These are phyloP conservation scores for Heliconius charithonia DNA, from an alignment of 2,888 invertebrate genomes.

Conservation along the genomic window DNA sequence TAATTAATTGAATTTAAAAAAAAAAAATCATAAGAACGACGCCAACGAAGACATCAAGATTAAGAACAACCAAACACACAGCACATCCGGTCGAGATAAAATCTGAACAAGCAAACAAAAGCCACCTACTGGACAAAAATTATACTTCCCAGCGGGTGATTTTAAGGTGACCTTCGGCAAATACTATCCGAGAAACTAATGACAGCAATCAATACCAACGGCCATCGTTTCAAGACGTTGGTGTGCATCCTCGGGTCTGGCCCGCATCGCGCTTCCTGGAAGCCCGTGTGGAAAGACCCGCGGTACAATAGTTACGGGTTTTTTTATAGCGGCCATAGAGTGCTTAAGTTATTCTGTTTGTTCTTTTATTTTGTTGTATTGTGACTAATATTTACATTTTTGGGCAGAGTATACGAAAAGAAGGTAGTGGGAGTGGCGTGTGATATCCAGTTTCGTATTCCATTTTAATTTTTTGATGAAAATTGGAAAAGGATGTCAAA, in stretches of 20 bases:
- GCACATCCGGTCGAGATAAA: neutral
- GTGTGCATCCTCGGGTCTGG: slow-evolving; percentile 55
- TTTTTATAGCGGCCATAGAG: slow-evolving; percentile 9
- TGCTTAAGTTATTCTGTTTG: neutral
- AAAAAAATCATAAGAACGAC: neutral
- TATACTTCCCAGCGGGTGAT: slow-evolving; percentile 8
- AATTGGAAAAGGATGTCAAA: too few relatives aligned
- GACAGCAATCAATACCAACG: slow-evolving; percentile 41
- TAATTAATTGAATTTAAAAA: too few relatives aligned
- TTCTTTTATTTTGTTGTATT: neutral
- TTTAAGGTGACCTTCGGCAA: neutral
- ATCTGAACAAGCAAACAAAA: slow-evolving; percentile 1
- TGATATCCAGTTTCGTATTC: too few relatives aligned
- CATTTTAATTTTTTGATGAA: too few relatives aligned
- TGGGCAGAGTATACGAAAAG: neutral
- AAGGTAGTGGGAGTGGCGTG: neutral
- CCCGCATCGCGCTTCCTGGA: slow-evolving; percentile 75
- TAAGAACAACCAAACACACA: neutral
- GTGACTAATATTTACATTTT: neutral
- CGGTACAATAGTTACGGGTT: slow-evolving; percentile 12
- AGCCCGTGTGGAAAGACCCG: slow-evolving; percentile 56
- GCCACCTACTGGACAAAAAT: neutral
- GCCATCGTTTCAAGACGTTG: slow-evolving; percentile 21
- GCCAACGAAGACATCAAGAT: neutral
- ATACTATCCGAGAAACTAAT: slow-evolving; percentile 9